These are phyloP conservation scores for Setophaga petechia DNA, from an alignment of 2,113 vertebrate genomes.

Conservation along the genomic window DNA sequence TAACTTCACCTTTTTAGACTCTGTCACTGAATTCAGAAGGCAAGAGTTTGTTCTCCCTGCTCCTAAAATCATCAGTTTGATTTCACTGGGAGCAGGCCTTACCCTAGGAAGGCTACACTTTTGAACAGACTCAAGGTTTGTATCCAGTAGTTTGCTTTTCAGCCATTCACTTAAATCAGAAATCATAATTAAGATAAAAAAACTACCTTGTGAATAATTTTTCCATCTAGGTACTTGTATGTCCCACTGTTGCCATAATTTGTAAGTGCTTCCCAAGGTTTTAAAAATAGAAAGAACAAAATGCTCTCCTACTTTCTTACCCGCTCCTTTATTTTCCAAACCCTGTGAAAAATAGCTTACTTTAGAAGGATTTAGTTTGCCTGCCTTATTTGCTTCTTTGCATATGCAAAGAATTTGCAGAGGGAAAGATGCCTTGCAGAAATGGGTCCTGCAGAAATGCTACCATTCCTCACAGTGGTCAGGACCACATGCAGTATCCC, in stretches of 20 bases:
- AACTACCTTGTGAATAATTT: not conserved
- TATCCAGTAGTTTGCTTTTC: not conserved
- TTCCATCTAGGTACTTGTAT: constrained; percentile 3
- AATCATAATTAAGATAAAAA: not conserved
- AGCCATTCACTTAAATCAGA: not conserved
- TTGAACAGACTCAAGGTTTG: not conserved
- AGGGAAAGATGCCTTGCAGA: not conserved
- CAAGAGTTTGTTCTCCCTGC: not conserved
- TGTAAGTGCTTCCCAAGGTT: constrained; percentile 36
- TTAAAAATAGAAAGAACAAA: constrained; percentile 65
- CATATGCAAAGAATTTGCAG: not conserved
- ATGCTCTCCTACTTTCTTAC: not conserved
- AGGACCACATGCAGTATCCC: not conserved
- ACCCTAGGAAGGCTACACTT: not conserved
- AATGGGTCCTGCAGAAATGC: not conserved
- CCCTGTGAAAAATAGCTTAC: constrained; percentile 32
- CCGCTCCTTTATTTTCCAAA: constrained; percentile 42
- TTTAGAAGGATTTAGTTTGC: constrained; percentile 6
- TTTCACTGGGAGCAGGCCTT: not conserved
- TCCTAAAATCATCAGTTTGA: not conserved
- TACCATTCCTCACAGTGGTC: not conserved
- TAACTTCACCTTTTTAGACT: not conserved
- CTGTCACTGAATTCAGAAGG: not conserved
- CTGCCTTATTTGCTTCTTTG: constrained; percentile 15
- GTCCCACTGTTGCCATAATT: not conserved